Evolutionary conservation across 2,888 invertebrate genomes (phyloP).

Genomic region (Lasioglossum zephyrum): DNA sequence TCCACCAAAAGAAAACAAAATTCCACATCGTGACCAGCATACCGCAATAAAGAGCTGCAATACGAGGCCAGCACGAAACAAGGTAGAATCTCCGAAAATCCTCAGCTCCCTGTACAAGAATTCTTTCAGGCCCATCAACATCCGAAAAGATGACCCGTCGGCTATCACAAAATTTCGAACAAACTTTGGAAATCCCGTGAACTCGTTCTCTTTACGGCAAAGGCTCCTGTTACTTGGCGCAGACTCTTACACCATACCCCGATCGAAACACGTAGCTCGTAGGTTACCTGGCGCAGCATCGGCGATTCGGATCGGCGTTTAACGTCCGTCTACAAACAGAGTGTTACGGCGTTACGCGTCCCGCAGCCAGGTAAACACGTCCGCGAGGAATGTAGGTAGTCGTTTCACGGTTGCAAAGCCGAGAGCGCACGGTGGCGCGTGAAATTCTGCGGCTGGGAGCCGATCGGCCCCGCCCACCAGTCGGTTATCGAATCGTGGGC

Average conservation of each 20-base stretch:
- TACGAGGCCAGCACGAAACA: background rate
- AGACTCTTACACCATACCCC: background rate
- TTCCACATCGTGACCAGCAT: background rate
- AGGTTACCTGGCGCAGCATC: constrained; percentile 29
- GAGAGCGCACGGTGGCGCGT: constrained; percentile 7
- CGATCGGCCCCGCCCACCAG: constrained; percentile 8
- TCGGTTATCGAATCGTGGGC: constrained; percentile 43
- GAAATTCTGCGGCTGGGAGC: constrained; percentile 38
- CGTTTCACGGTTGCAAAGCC: constrained; percentile 10
- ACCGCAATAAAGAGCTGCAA: background rate
- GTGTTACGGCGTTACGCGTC: constrained; percentile 11
- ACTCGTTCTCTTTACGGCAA: constrained; percentile 9
- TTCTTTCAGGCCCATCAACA: background rate
- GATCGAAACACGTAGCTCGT: constrained; percentile 5
- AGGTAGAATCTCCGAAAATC: background rate
- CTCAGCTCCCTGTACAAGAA: background rate
- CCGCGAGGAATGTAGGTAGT: constrained; percentile 21
- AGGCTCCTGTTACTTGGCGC: background rate
- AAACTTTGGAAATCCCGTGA: background rate
- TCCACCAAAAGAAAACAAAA: background rate
- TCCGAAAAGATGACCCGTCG: background rate
- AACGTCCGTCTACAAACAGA: constrained; percentile 30
- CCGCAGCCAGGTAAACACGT: background rate
- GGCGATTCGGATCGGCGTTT: constrained; percentile 41
- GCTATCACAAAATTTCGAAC: background rate